Percentiles rank a stretch among this genome's conserved stretches.
Conservation (phyloP, 2,113 vertebrate species). For the Coptodon bakossiorum region DNA sequence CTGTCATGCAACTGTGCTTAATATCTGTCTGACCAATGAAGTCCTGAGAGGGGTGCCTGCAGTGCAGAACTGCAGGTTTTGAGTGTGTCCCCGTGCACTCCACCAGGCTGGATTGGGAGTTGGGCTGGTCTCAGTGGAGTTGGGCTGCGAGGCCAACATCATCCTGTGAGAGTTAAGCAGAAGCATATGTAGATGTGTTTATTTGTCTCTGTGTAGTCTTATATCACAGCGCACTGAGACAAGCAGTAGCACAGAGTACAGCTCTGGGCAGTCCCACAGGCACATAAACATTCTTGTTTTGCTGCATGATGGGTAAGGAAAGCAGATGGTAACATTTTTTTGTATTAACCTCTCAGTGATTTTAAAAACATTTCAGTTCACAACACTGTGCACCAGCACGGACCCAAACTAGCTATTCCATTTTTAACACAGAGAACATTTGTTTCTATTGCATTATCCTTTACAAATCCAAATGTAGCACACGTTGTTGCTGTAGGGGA, state of each 20-base stretch:
- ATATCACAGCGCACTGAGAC: background rate
- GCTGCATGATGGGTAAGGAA: background rate
- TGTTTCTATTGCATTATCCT: background rate
- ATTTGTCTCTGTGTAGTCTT: background rate
- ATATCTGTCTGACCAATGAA: background rate
- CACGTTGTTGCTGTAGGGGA: background rate
- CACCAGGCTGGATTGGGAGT: background rate
- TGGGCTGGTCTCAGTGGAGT: background rate
- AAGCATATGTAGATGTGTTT: background rate
- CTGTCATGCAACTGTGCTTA: background rate
- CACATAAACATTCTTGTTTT: constrained; percentile 2
- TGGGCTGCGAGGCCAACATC: background rate
- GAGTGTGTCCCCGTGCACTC: background rate
- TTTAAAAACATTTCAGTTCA: background rate
- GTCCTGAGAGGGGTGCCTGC: background rate
- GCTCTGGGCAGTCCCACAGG: constrained; percentile 16
- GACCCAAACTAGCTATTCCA: background rate
- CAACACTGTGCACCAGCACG: background rate
- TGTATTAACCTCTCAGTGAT: constrained; percentile 3
- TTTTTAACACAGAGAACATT: background rate
- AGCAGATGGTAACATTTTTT: constrained; percentile 39
- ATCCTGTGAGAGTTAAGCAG: background rate
- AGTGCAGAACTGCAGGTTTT: background rate
- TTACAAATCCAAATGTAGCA: background rate
- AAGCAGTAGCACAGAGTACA: background rate